Base-by-base conservation (phyloP, 1,140 invertebrate genomes). In the Solen grandis region DNA sequence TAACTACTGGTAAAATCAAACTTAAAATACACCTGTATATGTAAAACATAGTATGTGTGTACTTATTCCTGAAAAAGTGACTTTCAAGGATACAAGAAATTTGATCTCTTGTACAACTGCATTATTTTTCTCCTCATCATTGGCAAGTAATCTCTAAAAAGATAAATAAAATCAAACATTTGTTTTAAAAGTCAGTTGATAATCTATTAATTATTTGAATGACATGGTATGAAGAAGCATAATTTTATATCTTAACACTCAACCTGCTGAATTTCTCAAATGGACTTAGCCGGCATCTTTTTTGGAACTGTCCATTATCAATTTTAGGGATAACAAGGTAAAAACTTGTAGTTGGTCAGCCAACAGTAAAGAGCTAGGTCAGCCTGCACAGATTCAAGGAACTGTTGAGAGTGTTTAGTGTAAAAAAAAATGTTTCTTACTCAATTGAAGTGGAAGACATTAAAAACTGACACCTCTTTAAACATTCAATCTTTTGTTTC, bases 81-180 rank as follows among this genome's bases (percentile, higher is more conserved):
- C n/a, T n/a, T 19, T 19, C 8, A 46, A 91, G 87, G 85, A 90
- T 93, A 93, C 93, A 81, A 94, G 88, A 84, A 93, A 92, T 66
- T 88, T 86, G 19, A 94, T 93, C 87, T 94, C 94, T 76, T 93
- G 91, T 46, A 92, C 85, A 68, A 94, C 92, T 29, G 87, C 87
- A 81, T 93, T 92, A 35, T 88, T 92, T 55, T 93, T 92, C 52
- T 93, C 93, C 73, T 92, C 91, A 89, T 94, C 93, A 85, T 92
- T 92, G 25, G 93, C 93, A 38, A 94, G 84, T 3, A 94, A 85
- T 69, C 94, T 89, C 93, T 93, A 80, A 75, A 46, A 33, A 78
- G 57, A 41, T 4, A 4, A 33, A 29, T n/a, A 52, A 60, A 41
- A 22, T 13, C 55, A 59, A 29, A 22, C 25, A 8, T 13, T 59